These are phyloP conservation scores for Rhagoletis pomonella DNA, from an alignment of 1,140 invertebrate species.

Conservation along the genomic window DNA sequence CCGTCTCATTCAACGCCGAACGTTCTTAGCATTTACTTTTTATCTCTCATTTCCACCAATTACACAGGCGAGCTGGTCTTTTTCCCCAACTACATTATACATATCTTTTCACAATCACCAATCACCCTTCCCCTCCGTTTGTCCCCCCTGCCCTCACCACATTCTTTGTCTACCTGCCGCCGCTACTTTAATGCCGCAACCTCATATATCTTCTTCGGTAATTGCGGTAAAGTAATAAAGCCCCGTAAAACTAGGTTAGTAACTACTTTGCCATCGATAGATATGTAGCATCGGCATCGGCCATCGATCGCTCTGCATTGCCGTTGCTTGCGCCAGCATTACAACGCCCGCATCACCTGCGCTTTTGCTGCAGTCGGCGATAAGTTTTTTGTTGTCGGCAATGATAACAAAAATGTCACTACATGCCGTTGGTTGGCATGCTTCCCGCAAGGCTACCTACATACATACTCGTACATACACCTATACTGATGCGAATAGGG, in stretches of 20 bases:
- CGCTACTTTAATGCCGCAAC: constrained; percentile 40
- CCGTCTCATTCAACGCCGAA: not conserved
- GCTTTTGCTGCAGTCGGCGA: too few species aligned
- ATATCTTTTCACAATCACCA: not conserved
- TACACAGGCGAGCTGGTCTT: not conserved
- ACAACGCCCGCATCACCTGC: not conserved
- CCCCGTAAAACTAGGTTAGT: constrained; percentile 37
- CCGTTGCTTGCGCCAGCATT: not conserved
- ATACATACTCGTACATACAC: not conserved
- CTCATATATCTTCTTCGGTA: constrained; percentile 36
- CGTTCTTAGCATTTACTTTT: constrained; percentile 30
- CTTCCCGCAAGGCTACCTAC: not conserved
- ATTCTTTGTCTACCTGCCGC: not conserved
- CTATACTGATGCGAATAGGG: not conserved
- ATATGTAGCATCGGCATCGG: not conserved
- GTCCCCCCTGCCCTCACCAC: not conserved
- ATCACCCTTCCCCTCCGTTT: not conserved
- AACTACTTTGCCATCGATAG: constrained; percentile 26
- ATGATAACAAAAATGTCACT: constrained; percentile 11
- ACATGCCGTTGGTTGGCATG: not conserved
- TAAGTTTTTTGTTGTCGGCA: constrained; percentile 2
- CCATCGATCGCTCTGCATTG: not conserved
- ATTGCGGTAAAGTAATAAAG: constrained; percentile 48
- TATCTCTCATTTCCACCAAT: constrained; percentile 26
- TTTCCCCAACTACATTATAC: not conserved